Evolutionary conservation across 2,113 vertebrate genomes (phyloP).

Genomic region (Ancistrus triradiatus): DNA sequence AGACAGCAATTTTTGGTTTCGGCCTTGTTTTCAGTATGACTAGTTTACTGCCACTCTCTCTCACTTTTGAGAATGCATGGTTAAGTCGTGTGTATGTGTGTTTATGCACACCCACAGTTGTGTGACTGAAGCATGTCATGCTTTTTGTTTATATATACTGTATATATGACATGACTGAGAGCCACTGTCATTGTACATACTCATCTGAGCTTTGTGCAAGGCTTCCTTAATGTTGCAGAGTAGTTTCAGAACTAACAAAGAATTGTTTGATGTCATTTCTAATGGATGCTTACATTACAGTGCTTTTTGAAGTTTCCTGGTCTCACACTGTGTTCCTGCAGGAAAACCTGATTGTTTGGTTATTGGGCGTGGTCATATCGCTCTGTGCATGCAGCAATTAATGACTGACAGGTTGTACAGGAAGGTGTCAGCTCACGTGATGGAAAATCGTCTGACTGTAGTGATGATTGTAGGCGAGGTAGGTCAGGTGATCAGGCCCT

Average conservation of each 20-base stretch:
- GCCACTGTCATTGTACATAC: not conserved
- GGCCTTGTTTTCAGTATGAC: no score
- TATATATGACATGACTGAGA: no score
- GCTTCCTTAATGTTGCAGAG: not conserved
- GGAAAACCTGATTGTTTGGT: constrained; percentile 1
- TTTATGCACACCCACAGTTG: not conserved
- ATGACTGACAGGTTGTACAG: constrained; percentile 48
- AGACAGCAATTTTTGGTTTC: no score
- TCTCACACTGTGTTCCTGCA: not conserved
- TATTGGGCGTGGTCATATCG: constrained; percentile 23
- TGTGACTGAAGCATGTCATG: not conserved
- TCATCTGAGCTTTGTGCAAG: not conserved
- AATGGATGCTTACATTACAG: not conserved
- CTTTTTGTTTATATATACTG: no score
- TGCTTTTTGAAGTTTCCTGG: no score
- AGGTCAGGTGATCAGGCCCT: constrained; percentile 48
- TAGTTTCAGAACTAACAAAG: not conserved
- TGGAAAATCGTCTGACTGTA: constrained; percentile 21
- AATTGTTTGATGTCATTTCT: not conserved
- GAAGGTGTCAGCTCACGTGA: constrained; percentile 43
- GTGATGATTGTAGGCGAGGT: not conserved
- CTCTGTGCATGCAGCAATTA: constrained; percentile 4
- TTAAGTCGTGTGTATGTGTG: not conserved
- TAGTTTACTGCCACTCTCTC: no score
- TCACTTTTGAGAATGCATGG: no score